Evolutionary conservation across 2,113 vertebrate genomes (phyloP).

Genomic region (Spea multiplicata): DNA sequence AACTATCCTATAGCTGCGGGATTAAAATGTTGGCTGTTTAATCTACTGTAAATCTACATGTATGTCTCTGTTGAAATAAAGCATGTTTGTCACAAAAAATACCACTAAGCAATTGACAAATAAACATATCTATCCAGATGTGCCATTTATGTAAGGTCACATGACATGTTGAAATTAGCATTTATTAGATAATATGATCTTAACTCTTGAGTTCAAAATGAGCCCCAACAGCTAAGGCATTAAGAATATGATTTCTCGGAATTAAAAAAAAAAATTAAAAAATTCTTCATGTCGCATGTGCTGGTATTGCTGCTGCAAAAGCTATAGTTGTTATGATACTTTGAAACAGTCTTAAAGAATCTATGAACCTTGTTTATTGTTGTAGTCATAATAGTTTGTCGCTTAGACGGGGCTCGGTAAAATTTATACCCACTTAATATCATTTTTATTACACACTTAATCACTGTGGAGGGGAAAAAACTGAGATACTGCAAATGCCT

Average conservation of each 20-base stretch:
- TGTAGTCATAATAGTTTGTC: slow-evolving; percentile 51
- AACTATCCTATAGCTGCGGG: too few species aligned
- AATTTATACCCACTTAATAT: slow-evolving; percentile 62
- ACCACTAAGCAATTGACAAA: neutral
- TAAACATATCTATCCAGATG: neutral
- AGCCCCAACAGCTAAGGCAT: neutral
- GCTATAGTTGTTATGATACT: neutral
- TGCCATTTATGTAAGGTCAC: neutral
- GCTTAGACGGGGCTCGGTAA: slow-evolving; percentile 51
- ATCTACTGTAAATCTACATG: too few species aligned
- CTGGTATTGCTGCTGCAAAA: neutral
- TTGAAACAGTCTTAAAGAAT: slow-evolving; percentile 35
- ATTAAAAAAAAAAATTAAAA: too few species aligned
- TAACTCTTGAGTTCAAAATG: neutral
- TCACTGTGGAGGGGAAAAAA: slow-evolving; percentile 56
- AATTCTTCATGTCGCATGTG: neutral
- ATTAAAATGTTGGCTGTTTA: too few species aligned
- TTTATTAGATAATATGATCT: neutral
- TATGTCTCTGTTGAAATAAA: too few species aligned
- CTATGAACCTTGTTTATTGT: slow-evolving; percentile 51
- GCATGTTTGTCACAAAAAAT: neutral
- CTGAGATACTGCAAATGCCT: slow-evolving; percentile 55
- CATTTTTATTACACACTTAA: slow-evolving; percentile 62
- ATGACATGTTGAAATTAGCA: neutral
- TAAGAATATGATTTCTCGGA: too few species aligned